Evolutionary conservation across 2,113 vertebrate genomes (phyloP).

Genomic region (Otis tarda): DNA sequence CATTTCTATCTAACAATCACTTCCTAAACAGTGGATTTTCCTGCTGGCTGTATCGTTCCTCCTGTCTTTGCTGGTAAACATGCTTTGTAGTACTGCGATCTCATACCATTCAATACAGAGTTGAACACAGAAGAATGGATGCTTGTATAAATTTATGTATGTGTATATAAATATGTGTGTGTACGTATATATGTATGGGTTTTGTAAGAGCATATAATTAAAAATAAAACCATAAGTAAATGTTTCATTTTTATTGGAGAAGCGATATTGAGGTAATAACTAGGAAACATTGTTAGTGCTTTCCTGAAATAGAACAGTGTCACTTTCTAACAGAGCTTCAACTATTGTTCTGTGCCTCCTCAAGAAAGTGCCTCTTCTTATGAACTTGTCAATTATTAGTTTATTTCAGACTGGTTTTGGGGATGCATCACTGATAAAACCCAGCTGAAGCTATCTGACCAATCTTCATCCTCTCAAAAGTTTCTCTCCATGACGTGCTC

Average conservation of each 20-base stretch:
- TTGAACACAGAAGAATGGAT: not conserved
- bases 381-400: not conserved
- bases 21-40: not conserved
- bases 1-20: not conserved
- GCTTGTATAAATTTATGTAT: not conserved
- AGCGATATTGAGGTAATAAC: not conserved
- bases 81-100: not conserved
- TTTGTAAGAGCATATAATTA: not conserved
- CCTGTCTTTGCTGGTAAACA: not conserved
- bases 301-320: not conserved
- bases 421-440: not conserved
- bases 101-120: not conserved
- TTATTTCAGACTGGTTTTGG: not conserved
- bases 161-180: too few relatives aligned
- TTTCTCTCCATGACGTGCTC: not conserved
- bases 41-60: not conserved
- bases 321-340: not conserved
- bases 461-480: not conserved
- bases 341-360: not conserved
- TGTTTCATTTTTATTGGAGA: not conserved
- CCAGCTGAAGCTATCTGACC: not conserved
- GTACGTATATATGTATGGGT: rapidly evolving
- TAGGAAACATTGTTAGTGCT: not conserved
- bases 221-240: not conserved
- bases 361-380: not conserved